A percentile compares a stretch with the other conserved stretches of the same genome.
phyloP scores from a whole-genome alignment of 2,797 vertebrate species.

The Hybognathus amarus region DNA sequence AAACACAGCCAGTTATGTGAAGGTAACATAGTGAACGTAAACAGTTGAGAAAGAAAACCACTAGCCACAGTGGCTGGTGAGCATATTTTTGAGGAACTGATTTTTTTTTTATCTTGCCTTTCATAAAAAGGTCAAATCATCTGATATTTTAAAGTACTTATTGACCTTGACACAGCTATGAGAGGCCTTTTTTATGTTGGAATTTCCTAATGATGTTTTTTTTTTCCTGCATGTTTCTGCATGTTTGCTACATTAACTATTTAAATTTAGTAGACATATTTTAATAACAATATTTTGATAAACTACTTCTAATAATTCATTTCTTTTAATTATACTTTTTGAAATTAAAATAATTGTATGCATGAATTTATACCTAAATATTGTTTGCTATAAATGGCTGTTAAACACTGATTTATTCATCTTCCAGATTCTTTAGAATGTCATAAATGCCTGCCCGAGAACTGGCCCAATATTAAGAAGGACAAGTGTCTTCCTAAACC shows the following conservation, averaged over 20 bases:
- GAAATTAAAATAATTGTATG: not conserved
- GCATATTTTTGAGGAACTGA: not conserved
- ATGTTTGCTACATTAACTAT: not conserved
- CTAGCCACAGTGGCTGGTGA: too few relatives aligned
- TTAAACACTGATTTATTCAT: not conserved
- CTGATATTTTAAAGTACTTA: too few relatives aligned
- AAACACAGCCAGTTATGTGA: too few relatives aligned
- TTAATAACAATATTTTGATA: not conserved
- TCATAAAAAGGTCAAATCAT: too few relatives aligned
- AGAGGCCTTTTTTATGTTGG: not conserved
- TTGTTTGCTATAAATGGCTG: not conserved
- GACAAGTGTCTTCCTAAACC: conserved; percentile 33
- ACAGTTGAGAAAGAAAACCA: too few relatives aligned
- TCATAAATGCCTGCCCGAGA: conserved; percentile 64
- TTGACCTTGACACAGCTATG: too few relatives aligned
- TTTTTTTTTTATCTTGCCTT: not conserved
- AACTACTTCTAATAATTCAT: not conserved
- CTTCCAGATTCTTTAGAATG: conserved; percentile 72
- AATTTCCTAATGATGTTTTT: too few relatives aligned
- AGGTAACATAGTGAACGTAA: too few relatives aligned
- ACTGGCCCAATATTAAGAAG: conserved; percentile 68
- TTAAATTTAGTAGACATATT: not conserved
- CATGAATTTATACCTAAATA: not conserved
- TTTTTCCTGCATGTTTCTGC: not conserved
- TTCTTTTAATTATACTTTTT: not conserved